Evolutionary conservation across 1,140 invertebrate species (phyloP), one percentile per base, ranked within the genome.

Genomic region (Drosophila murphyi): DNA sequence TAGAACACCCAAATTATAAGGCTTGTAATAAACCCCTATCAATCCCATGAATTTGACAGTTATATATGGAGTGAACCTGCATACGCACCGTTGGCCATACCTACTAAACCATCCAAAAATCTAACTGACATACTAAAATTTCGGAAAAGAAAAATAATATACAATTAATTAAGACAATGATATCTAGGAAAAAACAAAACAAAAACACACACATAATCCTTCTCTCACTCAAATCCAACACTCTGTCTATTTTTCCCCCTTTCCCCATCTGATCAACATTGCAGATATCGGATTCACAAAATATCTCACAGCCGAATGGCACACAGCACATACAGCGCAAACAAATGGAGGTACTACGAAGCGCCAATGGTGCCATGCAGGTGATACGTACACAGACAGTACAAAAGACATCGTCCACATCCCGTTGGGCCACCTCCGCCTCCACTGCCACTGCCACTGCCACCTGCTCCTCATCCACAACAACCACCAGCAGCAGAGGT

Each of bases 331-430:
- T 91, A 78, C 93, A 93, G 76, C 93, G 93, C 72, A 93, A 93
- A 79, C 93, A 94, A 78, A 91, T 94, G 75, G 93, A 94, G 87
- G 93, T 94, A 59, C 92, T 94, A 68, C 93, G 92, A 65, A 92
- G 93, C 67, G 92, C 93, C 57, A 93, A 93, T 64, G 93, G 93
- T 60, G 91, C 92, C 60, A 82, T 94, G 79, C 93, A 94, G 80
- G 93, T 94, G 63, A 93, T 94, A 79, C 93, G 93, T 85, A 92
- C 93, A 47, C 93, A 93, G 61, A 94, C 93, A 54, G 92, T 94
- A 51, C 89, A 92, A 80, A 92, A 90, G 62, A 92, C 92, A 65
- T 93, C 93, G 71, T 94, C 93, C 72, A 91, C 93, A 59, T 93
- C 93, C 92, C 92, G 92, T 56, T 91, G 82, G 68, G 92, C 92